Evolutionary conservation across 2,797 vertebrate species (phyloP), one percentile per base, ranked within the genome.

Genomic region (Tamandua tetradactyla): DNA sequence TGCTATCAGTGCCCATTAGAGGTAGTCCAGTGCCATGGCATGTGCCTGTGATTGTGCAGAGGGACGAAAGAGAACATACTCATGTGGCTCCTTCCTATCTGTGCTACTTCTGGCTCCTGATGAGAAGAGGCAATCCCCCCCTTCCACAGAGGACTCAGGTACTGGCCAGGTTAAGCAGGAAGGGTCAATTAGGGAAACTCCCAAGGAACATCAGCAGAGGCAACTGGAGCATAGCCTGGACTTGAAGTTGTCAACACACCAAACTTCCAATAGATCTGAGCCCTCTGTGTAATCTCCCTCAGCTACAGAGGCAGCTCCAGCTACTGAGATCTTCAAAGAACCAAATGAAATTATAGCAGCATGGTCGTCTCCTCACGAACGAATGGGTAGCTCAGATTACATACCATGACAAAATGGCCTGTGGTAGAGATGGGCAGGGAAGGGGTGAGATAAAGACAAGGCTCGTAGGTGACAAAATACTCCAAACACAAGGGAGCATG

Each of bases 401-500:
- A 49, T 94, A 93, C 93, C 79, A 0, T 75, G 87, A 76, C 81
- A 94, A 90, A 92, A 15, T 18, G 90, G 92, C 86, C 44, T 89
- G 78, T 78, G 89, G 93, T 20, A 61, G 94, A 92, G 89, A 85
- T 61, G 86, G 76, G 87, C 71, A 95, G 95, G 0, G 49, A 97
- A 23, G 35, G 55, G 74, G 89, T 2, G 17, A 94, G 81, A 75
- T 83, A 96, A 87, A 88, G 81, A 90, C 96, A 96, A 96, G 35
- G 94, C 94, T 91, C 94, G 83, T 69, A 93, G 97, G 87, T 96
- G 95, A 97, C 74, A 87, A 42, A 87, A 66, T 85, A 93, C 94
- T 94, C 96, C 96, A 96, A 96, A 97, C 88, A 95, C 15, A 5
- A 90, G 95, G 97, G 96, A 97, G 95, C 98, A 98, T 94, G 20